Base-by-base conservation (phyloP, 1,140 invertebrate genomes). In the Agraylea sexmaculata region DNA sequence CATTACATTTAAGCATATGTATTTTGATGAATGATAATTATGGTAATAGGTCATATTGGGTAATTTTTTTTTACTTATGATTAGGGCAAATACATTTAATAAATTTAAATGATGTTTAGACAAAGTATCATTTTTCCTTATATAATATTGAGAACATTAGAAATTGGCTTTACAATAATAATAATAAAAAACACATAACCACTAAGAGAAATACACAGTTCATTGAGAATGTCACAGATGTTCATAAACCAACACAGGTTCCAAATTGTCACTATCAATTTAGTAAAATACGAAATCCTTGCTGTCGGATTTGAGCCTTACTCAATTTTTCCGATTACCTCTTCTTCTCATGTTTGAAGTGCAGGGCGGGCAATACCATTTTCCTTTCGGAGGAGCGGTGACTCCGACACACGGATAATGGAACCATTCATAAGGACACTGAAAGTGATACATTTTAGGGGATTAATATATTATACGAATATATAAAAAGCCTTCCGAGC, bases 351-450 rank as follows among this genome's bases (percentile, higher is more conserved):
- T 92, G 47, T 85, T 81, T 40, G 83, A 76, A 17, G 83, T 80
- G 67, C 94, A 99, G 52, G 91, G 85, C 0, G 90, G 90, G 62
- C 94, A 99, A 59, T 87, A 98, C 94, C 94, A 98, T 64, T 95
- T 97, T 23, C 93, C 93, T 67, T 94, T 94, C 0, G 93, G 93
- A 11, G 92, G 87, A 43, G 89, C 85, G 0, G 84, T 88, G 43
- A 99, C 88, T 33, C 87, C 88, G 30, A 99, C 92, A 64, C 94
- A 99, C 7, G 85, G 82, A 66, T 95, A 98, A 67, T 99, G 94
- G 67, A 97, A 99, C 94, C 94, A 99, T 64, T 96, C 92, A 50
- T 87, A 89, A 10, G 88, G 87, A 67, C 93, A 98, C 85, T 90
- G 66, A 40, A 76, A 72, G 37, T 45, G 49, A 53, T 27, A 27